Percentiles rank a stretch among this genome's conserved stretches.
phyloP scores from a whole-genome alignment of 2,797 vertebrate species.

The Peromyscus eremicus region DNA sequence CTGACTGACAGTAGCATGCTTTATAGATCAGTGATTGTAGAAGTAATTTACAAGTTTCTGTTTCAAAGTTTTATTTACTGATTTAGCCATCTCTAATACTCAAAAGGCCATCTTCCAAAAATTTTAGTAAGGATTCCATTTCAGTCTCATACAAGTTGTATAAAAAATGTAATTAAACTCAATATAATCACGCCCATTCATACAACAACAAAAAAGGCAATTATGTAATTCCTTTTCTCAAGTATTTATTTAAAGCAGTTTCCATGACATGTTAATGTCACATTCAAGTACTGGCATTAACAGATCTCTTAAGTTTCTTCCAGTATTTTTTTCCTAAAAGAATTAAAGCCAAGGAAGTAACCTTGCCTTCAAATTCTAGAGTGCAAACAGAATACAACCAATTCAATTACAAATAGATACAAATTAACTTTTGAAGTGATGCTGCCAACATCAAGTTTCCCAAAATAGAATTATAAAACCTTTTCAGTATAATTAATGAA shows the following conservation, averaged over 20 bases:
- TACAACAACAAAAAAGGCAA: constrained; percentile 56
- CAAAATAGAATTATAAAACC: constrained; percentile 54
- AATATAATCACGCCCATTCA: constrained; percentile 53
- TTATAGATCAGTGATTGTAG: constrained; percentile 71
- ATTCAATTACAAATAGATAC: constrained; percentile 46
- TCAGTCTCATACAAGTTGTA: constrained; percentile 46
- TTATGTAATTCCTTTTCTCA: constrained; percentile 52
- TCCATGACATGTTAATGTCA: constrained; percentile 72
- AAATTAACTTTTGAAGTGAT: constrained; percentile 44
- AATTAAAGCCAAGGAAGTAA: constrained; percentile 54
- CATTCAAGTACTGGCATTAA: constrained; percentile 67
- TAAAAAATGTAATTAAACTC: constrained; percentile 65
- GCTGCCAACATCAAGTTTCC: constrained; percentile 50
- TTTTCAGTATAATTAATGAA: constrained; percentile 34
- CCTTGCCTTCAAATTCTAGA: constrained; percentile 60
- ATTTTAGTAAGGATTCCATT: constrained; percentile 46
- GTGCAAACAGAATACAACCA: constrained; percentile 58
- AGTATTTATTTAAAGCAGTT: constrained; percentile 71
- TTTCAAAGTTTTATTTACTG: constrained; percentile 58
- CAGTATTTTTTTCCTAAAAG: constrained; percentile 17
- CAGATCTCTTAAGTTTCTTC: constrained; percentile 57
- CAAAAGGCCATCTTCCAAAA: constrained; percentile 49
- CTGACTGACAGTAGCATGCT: constrained; percentile 78
- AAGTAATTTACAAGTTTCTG: constrained; percentile 76
- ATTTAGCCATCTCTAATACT: constrained; percentile 33